Conservation (phyloP, 2,888 invertebrate genomes). For the Andrena chrysosceles region DNA sequence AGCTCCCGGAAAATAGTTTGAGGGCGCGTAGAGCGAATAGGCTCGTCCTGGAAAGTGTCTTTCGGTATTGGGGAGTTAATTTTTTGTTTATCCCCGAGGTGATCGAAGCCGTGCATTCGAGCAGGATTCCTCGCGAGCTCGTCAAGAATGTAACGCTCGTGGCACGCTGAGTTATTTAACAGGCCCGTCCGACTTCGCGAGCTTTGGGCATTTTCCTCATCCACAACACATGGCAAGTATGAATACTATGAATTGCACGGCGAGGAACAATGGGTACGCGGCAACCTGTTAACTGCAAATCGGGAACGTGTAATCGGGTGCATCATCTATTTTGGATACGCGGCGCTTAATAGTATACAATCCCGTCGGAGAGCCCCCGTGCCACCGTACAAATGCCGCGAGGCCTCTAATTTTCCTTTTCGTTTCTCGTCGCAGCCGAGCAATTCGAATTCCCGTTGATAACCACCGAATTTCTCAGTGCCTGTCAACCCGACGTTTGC, state of each 20-base stretch:
- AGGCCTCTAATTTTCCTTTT: background rate
- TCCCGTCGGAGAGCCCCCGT: slow-evolving; percentile 50
- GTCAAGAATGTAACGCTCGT: slow-evolving; percentile 20
- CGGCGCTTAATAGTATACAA: slow-evolving; percentile 55
- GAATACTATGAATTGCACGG: slow-evolving; percentile 22
- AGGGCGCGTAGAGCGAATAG: background rate
- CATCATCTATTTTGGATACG: slow-evolving; percentile 50
- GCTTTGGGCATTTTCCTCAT: slow-evolving; percentile 23
- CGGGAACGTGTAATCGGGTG: slow-evolving; percentile 57
- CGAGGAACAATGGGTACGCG: slow-evolving; percentile 27
- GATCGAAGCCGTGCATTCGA: slow-evolving; percentile 14
- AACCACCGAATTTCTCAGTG: slow-evolving; percentile 30
- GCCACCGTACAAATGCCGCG: slow-evolving; percentile 25
- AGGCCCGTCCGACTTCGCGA: slow-evolving; percentile 9
- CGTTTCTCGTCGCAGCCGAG: slow-evolving; percentile 23
- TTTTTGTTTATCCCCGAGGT: background rate
- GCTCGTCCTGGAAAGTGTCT: background rate
- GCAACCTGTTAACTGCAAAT: slow-evolving; percentile 60
- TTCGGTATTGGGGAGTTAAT: background rate
- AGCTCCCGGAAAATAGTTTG: background rate
- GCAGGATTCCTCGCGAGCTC: background rate
- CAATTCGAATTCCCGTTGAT: slow-evolving; percentile 29
- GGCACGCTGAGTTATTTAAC: slow-evolving; percentile 25
- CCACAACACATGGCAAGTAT: slow-evolving; percentile 9
- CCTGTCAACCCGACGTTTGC: slow-evolving; percentile 20